A percentile compares a stretch with the other conserved stretches of the same genome.
Conservation (phyloP, 2,888 invertebrate genomes). For the Campopleginae sp. region DNA sequence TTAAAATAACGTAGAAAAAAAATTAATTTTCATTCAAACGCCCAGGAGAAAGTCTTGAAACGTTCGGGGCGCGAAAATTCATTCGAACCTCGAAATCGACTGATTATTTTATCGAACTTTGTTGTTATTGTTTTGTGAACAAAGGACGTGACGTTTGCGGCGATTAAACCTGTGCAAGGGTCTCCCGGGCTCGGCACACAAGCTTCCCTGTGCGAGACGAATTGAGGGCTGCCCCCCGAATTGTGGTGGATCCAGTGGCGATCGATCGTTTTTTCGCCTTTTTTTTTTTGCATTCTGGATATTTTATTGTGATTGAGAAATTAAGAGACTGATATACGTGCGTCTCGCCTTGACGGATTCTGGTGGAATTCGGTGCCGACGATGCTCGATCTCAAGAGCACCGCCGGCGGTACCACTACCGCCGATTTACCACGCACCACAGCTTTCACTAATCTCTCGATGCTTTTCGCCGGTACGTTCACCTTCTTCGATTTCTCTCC, state of each 20-base stretch:
- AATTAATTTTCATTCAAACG: not conserved
- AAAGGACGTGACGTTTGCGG: not conserved
- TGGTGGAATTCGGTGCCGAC: slow-evolving; percentile 81
- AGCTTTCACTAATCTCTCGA: slow-evolving; percentile 97
- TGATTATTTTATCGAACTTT: not conserved
- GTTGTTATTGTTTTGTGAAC: not conserved
- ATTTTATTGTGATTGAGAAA: not conserved
- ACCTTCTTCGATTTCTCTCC: not conserved
- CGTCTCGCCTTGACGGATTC: slow-evolving; percentile 42
- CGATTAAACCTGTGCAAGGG: not conserved
- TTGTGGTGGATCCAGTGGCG: slow-evolving; percentile 1
- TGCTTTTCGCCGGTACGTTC: slow-evolving; percentile 95
- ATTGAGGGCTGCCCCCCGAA: not conserved
- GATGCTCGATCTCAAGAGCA: slow-evolving; percentile 97
- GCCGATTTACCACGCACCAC: slow-evolving; percentile 96
- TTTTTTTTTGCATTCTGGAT: not conserved
- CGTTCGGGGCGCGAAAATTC: not conserved
- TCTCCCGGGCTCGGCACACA: not conserved
- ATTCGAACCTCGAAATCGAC: not conserved
- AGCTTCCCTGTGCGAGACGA: not conserved
- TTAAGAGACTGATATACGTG: not conserved
- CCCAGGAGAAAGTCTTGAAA: not conserved
- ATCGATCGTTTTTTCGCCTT: not conserved
- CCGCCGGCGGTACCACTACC: slow-evolving; percentile 95
- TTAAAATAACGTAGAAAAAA: slow-evolving; percentile 5